phyloP scores from a whole-genome alignment of 1,140 invertebrate genomes.

The Euschistus heros region DNA sequence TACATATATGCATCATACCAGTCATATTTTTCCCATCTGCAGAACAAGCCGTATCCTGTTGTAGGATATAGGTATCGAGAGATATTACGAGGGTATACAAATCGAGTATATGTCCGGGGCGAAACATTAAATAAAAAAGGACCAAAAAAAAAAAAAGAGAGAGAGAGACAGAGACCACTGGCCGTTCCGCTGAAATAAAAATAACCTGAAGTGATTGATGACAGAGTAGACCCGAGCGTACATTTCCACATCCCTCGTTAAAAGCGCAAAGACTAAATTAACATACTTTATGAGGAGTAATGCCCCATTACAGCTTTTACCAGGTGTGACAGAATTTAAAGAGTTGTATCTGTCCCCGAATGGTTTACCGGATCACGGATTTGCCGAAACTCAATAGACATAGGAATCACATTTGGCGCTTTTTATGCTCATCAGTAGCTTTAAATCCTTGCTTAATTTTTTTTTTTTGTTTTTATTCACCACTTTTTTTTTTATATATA shows the following conservation, averaged over 20 bases:
- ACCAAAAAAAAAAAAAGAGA: background rate
- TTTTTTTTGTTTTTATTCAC: too few relatives aligned
- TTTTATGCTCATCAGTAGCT: too few relatives aligned
- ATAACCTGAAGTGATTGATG: background rate
- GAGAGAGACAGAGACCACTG: background rate
- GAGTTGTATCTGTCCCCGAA: background rate
- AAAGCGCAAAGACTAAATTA: slow-evolving; percentile 2
- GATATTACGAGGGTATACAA: too few relatives aligned
- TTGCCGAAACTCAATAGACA: background rate
- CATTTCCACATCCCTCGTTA: background rate
- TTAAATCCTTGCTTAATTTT: too few relatives aligned
- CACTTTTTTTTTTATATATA: too few relatives aligned
- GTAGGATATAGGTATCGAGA: too few relatives aligned
- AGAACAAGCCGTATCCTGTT: too few relatives aligned
- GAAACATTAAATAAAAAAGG: too few relatives aligned
- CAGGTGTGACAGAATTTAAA: slow-evolving; percentile 1
- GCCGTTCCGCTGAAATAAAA: background rate
- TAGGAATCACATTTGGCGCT: background rate
- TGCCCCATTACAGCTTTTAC: slow-evolving; percentile 2
- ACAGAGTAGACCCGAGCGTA: background rate
- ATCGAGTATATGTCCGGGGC: too few relatives aligned
- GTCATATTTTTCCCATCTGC: too few relatives aligned
- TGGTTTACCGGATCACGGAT: background rate
- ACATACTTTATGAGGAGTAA: slow-evolving; percentile 2
- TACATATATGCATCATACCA: too few relatives aligned